Evolutionary conservation across 2,888 invertebrate species (phyloP).

Genomic region (Pandemis corylana): DNA sequence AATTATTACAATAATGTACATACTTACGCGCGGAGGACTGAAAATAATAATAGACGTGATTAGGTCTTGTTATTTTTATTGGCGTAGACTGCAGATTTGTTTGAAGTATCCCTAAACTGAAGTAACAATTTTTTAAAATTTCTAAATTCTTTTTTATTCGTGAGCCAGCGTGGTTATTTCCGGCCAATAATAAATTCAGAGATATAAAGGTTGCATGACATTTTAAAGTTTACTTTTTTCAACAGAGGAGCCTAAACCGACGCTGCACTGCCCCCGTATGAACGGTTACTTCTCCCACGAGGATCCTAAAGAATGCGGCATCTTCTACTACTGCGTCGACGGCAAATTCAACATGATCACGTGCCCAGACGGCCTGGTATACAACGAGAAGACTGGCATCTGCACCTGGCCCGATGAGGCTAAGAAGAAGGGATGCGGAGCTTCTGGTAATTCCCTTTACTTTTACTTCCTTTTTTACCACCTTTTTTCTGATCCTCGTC

Average conservation of each 20-base stretch:
- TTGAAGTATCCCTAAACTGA: no score
- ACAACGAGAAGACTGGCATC: constrained; percentile 94
- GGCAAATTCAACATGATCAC: constrained; percentile 95
- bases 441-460: constrained; percentile 83
- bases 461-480: no score
- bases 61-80: no score
- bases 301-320: constrained; percentile 90
- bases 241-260: constrained; percentile 89
- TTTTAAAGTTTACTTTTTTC: neutral
- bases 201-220: neutral
- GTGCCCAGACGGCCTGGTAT: constrained; percentile 94
- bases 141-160: no score
- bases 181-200: no score
- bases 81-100: no score
- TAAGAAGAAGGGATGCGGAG: constrained; percentile 93
- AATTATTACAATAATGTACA: no score
- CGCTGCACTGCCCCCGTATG: constrained; percentile 90
- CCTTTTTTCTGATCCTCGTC: no score
- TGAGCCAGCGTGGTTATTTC: no score
- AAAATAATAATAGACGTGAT: no score
- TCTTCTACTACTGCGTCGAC: constrained; percentile 95
- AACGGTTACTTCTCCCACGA: constrained; percentile 96
- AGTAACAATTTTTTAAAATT: no score
- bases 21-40: no score
- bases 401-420: constrained; percentile 98